Evolutionary conservation across 2,113 vertebrate genomes (phyloP).

Genomic region (Gasterosteus aculeatus): DNA sequence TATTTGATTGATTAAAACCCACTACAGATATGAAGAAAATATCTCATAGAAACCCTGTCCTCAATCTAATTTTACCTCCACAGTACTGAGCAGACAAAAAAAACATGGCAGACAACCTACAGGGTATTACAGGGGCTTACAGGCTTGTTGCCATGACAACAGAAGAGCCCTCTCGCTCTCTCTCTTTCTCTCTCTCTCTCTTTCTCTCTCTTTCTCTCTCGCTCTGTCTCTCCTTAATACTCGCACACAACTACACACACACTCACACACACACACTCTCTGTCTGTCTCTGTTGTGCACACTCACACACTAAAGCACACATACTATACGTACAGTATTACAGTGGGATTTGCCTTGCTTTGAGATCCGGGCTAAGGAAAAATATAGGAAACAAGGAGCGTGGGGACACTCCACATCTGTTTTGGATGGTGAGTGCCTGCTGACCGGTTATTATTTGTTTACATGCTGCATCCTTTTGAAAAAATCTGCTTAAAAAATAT

Average conservation of each 20-base stretch:
- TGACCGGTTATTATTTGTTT: slow-evolving; percentile 51
- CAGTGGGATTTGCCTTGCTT: slow-evolving; percentile 68
- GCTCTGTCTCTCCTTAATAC: slow-evolving; percentile 38
- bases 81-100: slow-evolving; percentile 66
- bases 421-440: slow-evolving; percentile 68
- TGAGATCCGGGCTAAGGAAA: slow-evolving; percentile 51
- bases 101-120: slow-evolving; percentile 82
- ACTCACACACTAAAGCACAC: slow-evolving; percentile 32
- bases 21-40: neutral
- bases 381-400: slow-evolving; percentile 29
- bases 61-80: slow-evolving; percentile 60
- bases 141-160: slow-evolving; percentile 96
- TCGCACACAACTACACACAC: slow-evolving; percentile 42
- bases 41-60: slow-evolving; percentile 19
- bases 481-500: slow-evolving; percentile 22
- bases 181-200: slow-evolving; percentile 35
- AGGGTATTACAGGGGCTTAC: slow-evolving; percentile 78
- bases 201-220: slow-evolving; percentile 5
- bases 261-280: slow-evolving; percentile 46
- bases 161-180: slow-evolving; percentile 76
- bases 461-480: slow-evolving; percentile 42
- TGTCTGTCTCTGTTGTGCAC: slow-evolving; percentile 53
- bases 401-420: slow-evolving; percentile 64
- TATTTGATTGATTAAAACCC: neutral
- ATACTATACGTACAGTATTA: slow-evolving; percentile 49